Evolutionary conservation across 2,797 vertebrate species (phyloP).

Genomic region (Anguilla marmorata): DNA sequence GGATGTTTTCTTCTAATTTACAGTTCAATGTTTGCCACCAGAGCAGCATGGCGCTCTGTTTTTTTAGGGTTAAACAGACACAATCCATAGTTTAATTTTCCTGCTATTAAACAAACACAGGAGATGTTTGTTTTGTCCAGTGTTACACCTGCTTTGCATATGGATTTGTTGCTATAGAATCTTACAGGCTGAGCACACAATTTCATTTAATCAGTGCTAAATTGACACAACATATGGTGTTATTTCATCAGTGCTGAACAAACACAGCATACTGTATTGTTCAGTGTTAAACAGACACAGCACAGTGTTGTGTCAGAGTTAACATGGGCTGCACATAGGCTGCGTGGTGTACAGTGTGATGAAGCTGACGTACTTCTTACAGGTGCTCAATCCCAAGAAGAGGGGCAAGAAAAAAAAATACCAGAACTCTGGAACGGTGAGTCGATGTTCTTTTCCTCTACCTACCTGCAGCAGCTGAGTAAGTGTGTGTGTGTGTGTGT

Average conservation of each 20-base stretch:
- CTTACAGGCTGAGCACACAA: neutral
- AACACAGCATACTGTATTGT: neutral
- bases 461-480: neutral
- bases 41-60: neutral
- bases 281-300: neutral
- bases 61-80: neutral
- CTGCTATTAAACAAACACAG: neutral
- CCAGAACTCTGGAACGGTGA: constrained; percentile 95
- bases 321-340: neutral
- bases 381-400: constrained; percentile 98
- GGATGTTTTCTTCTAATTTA: neutral
- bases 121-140: neutral
- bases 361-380: constrained; percentile 44
- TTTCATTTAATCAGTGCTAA: neutral
- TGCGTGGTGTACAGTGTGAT: neutral
- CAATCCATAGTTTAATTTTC: neutral
- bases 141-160: neutral
- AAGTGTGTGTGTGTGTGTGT: neutral
- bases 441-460: constrained; percentile 42
- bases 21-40: neutral
- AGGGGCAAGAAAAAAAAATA: constrained; percentile 98
- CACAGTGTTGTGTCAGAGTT: neutral
- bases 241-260: neutral
- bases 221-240: neutral
- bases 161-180: neutral